Evolutionary conservation across 2,113 vertebrate genomes (phyloP).

Genomic region (Mesocricetus auratus): DNA sequence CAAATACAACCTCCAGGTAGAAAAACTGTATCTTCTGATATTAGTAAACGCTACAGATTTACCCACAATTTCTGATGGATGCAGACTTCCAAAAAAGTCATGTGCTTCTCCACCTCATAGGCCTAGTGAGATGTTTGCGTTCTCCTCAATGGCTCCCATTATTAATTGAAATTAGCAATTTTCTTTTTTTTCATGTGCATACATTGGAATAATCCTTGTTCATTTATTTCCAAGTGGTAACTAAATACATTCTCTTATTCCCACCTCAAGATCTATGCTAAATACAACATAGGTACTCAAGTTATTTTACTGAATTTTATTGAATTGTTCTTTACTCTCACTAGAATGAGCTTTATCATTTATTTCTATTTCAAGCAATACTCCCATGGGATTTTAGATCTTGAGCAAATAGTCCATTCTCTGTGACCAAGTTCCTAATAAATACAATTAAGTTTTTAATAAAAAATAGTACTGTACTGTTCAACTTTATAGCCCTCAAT

Average conservation of each 20-base stretch:
- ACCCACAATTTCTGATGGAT: not conserved
- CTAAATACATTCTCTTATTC: not conserved
- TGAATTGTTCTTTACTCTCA: not conserved
- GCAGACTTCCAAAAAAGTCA: accelerated
- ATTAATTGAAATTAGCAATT: not conserved
- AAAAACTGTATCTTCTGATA: not conserved
- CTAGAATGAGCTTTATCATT: not conserved
- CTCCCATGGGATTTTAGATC: not conserved
- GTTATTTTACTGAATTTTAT: not conserved
- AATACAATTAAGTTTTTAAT: constrained; percentile 8
- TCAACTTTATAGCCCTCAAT: not conserved
- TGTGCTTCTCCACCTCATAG: not conserved
- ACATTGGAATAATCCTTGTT: not conserved
- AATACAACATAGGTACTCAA: not conserved
- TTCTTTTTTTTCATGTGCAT: not conserved
- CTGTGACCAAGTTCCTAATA: not conserved
- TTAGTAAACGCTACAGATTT: not conserved
- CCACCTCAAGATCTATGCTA: accelerated
- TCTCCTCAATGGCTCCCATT: not conserved
- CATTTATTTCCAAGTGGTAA: not conserved
- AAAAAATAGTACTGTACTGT: not conserved
- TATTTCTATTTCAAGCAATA: not conserved
- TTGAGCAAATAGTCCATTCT: constrained; percentile 15
- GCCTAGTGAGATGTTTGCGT: not conserved
- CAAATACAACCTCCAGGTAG: not conserved